Evolutionary conservation across 2,888 invertebrate species (phyloP).

Genomic region (Drosophila sordidula): DNA sequence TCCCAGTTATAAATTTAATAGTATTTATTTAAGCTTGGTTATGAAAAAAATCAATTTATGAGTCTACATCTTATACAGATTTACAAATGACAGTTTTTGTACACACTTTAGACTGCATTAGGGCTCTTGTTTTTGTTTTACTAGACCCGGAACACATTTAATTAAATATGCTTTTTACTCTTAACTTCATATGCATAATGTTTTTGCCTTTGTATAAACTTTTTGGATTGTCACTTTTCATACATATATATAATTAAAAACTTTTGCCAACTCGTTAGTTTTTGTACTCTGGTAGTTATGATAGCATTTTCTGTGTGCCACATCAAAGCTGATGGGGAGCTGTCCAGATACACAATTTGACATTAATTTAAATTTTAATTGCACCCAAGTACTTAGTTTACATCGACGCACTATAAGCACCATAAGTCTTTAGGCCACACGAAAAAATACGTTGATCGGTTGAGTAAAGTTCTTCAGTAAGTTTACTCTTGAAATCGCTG

Average conservation of each 20-base stretch:
- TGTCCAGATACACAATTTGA: not conserved
- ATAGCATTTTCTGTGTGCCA: not conserved
- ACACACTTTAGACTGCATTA: not conserved
- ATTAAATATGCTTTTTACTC: not conserved
- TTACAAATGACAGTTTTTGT: not conserved
- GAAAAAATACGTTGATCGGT: not conserved
- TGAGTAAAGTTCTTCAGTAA: not conserved
- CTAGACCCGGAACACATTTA: not conserved
- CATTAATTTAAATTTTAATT: constrained; percentile 16
- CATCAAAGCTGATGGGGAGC: constrained; percentile 5
- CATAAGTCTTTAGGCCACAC: not conserved
- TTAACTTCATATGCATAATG: constrained; percentile 1
- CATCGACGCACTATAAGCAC: too few species aligned
- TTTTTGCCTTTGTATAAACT: constrained; percentile 7
- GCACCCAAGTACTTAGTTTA: not conserved
- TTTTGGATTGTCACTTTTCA: constrained; percentile 11
- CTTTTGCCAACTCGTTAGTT: not conserved
- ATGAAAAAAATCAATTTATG: too few species aligned
- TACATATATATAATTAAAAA: constrained; percentile 1
- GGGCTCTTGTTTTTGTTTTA: not conserved
- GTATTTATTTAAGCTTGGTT: too few species aligned
- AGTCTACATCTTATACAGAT: not conserved
- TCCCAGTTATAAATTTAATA: too few species aligned
- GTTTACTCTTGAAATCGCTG: too few species aligned
- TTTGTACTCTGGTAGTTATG: not conserved